Conservation (phyloP, 2,888 invertebrate species). For the Agrochola macilenta region DNA sequence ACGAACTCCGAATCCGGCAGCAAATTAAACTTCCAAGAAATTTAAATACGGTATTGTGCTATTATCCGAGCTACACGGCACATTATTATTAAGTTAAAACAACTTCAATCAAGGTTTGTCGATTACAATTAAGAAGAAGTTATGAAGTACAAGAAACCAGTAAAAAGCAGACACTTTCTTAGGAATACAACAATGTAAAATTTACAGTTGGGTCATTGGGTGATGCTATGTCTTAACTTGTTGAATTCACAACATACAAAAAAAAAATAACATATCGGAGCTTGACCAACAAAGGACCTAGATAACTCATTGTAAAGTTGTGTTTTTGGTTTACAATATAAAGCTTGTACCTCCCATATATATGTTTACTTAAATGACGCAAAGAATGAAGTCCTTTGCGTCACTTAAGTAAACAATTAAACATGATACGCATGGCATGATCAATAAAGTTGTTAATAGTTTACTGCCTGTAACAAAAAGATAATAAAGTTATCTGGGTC, state of each 20-base stretch:
- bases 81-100: background rate
- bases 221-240: constrained; percentile 35
- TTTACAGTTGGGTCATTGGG: constrained; percentile 4
- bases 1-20: constrained; percentile 71
- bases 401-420: constrained; percentile 16
- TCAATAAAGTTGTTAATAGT: constrained; percentile 18
- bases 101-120: background rate
- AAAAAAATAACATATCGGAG: constrained; percentile 3
- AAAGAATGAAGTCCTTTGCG: background rate
- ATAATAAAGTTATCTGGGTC: background rate
- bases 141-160: background rate
- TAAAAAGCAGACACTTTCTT: background rate
- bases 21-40: constrained; percentile 52
- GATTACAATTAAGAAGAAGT: background rate
- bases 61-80: background rate
- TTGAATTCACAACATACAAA: constrained; percentile 40
- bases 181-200: constrained; percentile 5
- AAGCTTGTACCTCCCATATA: constrained; percentile 3
- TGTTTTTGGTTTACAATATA: background rate
- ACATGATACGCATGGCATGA: constrained; percentile 18
- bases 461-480: background rate
- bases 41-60: constrained; percentile 15
- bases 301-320: background rate
- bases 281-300: constrained; percentile 6
- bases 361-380: background rate